These are phyloP conservation scores for Sinocyclocheilus anshuiensis DNA, from an alignment of 2,113 vertebrate species.

Conservation along the genomic window DNA sequence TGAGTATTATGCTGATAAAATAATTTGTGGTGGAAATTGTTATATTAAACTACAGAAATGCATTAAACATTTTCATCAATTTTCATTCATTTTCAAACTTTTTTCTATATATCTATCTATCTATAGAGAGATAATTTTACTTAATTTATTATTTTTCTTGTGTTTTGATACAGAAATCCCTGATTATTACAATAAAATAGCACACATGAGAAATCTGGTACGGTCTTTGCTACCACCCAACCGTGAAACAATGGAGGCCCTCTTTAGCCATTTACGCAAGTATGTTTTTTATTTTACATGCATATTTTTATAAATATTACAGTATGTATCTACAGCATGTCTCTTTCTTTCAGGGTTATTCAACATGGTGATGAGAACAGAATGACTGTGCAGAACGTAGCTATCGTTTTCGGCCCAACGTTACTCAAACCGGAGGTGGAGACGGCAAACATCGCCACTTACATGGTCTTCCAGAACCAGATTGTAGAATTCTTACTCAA, in stretches of 20 bases:
- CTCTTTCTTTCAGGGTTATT: slow-evolving; percentile 77
- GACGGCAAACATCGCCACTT: slow-evolving; percentile 84
- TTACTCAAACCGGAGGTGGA: slow-evolving; percentile 86
- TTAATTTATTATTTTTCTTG: background rate
- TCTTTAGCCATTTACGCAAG: slow-evolving; percentile 91
- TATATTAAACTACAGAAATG: no score
- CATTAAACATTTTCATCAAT: no score
- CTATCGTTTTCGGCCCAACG: slow-evolving; percentile 94
- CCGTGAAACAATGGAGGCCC: slow-evolving; percentile 84
- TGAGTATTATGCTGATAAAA: no score
- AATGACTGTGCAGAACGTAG: slow-evolving; percentile 91
- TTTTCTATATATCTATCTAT: background rate
- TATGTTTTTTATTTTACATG: slow-evolving; percentile 60
- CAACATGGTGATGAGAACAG: slow-evolving; percentile 84
- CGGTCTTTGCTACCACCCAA: slow-evolving; percentile 79
- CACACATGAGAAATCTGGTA: slow-evolving; percentile 79
- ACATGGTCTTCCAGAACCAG: slow-evolving; percentile 98
- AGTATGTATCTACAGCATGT: background rate
- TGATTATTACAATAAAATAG: slow-evolving; percentile 73
- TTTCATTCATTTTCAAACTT: no score
- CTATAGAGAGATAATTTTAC: background rate
- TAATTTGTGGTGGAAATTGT: no score
- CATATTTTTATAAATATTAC: background rate
- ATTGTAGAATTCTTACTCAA: slow-evolving; percentile 91
- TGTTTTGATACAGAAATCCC: slow-evolving; percentile 73